Percentiles rank a stretch among this genome's conserved stretches.
phyloP scores from a whole-genome alignment of 30 jellyfish, hydroid and myxozoan species.

The Hydractinia echinata region DNA sequence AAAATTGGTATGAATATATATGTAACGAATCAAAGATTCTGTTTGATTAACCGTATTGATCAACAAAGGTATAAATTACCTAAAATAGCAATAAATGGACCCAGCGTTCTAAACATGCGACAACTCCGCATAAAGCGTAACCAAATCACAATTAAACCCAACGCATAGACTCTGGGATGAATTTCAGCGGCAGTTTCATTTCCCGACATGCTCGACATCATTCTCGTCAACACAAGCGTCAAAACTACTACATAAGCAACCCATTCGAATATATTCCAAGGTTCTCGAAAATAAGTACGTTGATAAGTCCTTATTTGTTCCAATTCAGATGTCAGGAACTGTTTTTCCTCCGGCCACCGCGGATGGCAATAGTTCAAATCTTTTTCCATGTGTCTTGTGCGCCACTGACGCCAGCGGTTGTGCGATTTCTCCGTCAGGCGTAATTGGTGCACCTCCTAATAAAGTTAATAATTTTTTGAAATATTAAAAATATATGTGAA shows the following conservation, averaged over 20 bases:
- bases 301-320: conserved; percentile 53
- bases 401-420: conserved; percentile 96
- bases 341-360: conserved; percentile 87
- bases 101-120: conserved; percentile 91
- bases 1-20: too few relatives aligned
- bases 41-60: too few relatives aligned
- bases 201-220: conserved; percentile 25
- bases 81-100: conserved; percentile 85
- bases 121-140: conserved; percentile 78
- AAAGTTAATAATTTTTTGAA: background rate
- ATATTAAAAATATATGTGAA: too few relatives aligned
- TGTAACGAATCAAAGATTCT: too few relatives aligned
- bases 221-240: conserved; percentile 49
- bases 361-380: conserved; percentile 90
- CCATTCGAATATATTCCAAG: conserved; percentile 93
- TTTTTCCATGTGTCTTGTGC: conserved; percentile 94
- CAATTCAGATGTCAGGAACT: conserved; percentile 62
- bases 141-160: conserved; percentile 81
- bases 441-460: conserved; percentile 81
- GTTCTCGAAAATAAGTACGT: conserved; percentile 56
- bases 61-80: background rate
- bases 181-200: conserved; percentile 29
- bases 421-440: conserved; percentile 78
- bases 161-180: conserved; percentile 60
- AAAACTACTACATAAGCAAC: conserved; percentile 55